phyloP scores from a whole-genome alignment of 2,113 vertebrate genomes.

The Caranx melampygus region DNA sequence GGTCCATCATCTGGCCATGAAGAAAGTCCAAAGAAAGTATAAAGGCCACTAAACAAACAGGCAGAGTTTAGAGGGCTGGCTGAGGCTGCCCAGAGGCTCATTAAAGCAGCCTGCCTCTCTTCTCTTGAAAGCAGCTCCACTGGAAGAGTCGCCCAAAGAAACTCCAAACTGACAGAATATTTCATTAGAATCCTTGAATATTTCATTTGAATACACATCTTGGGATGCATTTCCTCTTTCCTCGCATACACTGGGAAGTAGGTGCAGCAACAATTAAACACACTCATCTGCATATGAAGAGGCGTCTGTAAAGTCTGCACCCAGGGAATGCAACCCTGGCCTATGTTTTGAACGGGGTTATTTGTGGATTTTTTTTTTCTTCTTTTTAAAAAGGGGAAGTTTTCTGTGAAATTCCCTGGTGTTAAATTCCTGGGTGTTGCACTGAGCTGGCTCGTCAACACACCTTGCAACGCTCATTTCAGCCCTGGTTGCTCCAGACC shows the following conservation, averaged over 20 bases:
- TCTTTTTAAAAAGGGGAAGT: not conserved
- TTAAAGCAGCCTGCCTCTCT: constrained; percentile 64
- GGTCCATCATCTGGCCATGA: constrained; percentile 34
- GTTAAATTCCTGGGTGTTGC: not conserved
- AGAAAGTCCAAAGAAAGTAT: constrained; percentile 46
- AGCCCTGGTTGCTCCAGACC: constrained; percentile 31
- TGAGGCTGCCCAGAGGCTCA: constrained; percentile 65
- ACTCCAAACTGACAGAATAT: constrained; percentile 80
- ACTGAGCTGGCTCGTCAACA: constrained; percentile 29
- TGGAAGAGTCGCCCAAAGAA: constrained; percentile 64
- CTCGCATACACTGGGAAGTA: constrained; percentile 71
- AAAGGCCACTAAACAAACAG: constrained; percentile 65
- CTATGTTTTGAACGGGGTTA: constrained; percentile 12
- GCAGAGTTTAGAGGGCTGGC: constrained; percentile 54
- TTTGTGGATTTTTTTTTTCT: not conserved
- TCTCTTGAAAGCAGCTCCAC: constrained; percentile 68
- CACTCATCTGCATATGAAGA: constrained; percentile 70
- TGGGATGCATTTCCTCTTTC: constrained; percentile 66
- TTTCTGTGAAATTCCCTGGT: constrained; percentile 10
- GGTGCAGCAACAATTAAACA: constrained; percentile 69
- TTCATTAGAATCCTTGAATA: constrained; percentile 80
- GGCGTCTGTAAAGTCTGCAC: constrained; percentile 43
- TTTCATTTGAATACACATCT: constrained; percentile 78
- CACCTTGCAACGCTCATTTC: constrained; percentile 48
- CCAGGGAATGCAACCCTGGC: constrained; percentile 20